A percentile compares a stretch with the other conserved stretches of the same genome.
Evolutionary conservation across 2,113 vertebrate genomes (phyloP).

Genomic region (Tetraodon nigroviridis): DNA sequence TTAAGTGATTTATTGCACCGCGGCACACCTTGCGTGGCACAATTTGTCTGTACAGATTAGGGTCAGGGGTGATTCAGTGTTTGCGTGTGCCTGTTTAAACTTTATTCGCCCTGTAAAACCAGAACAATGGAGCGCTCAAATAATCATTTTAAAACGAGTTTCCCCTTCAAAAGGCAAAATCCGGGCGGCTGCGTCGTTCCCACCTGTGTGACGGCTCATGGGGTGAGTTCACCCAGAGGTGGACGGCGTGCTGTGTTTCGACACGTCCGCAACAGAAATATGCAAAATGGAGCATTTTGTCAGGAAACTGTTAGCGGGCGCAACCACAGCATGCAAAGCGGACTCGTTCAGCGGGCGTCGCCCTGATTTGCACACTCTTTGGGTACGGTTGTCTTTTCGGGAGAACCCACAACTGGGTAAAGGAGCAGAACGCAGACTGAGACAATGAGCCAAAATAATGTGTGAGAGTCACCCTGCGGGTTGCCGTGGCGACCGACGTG

Average conservation of each 20-base stretch:
- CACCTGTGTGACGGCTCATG: slow-evolving; percentile 31
- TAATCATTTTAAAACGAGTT: neutral
- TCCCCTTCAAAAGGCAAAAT: neutral
- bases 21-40: slow-evolving; percentile 57
- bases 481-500: neutral
- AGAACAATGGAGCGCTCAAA: slow-evolving; percentile 5
- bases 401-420: neutral
- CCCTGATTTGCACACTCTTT: slow-evolving; percentile 28
- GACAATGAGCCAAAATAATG: neutral
- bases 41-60: slow-evolving; percentile 51
- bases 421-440: neutral
- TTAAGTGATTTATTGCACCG: slow-evolving; percentile 47
- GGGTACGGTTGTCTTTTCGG: slow-evolving; percentile 4
- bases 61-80: slow-evolving; percentile 35
- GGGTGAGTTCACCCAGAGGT: slow-evolving; percentile 54
- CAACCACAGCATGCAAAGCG: slow-evolving; percentile 8
- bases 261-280: slow-evolving; percentile 21
- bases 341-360: slow-evolving; percentile 20
- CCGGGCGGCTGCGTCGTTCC: neutral
- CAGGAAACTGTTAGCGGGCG: slow-evolving; percentile 21
- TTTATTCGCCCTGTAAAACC: neutral
- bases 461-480: neutral
- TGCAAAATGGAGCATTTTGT: slow-evolving; percentile 47
- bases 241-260: slow-evolving; percentile 28
- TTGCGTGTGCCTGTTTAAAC: slow-evolving; percentile 13